Base-by-base conservation (phyloP, 1,140 invertebrate genomes). In the Bombus waltoni region DNA sequence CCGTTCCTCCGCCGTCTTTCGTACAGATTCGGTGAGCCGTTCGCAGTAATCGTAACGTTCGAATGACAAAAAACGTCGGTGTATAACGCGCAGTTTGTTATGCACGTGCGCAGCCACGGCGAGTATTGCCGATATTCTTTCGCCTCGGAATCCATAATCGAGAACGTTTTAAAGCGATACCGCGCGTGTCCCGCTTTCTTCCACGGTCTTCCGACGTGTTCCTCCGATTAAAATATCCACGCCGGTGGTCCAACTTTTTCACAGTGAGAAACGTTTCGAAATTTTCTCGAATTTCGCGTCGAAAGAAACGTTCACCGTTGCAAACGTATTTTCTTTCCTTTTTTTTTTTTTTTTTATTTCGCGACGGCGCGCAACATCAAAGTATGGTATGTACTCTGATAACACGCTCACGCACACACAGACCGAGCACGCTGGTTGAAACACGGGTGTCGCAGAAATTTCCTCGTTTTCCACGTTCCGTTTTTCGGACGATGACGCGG, bases 51-150 rank as follows among this genome's bases (percentile, higher is more conserved):
- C 88, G 72, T 89, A 87, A 57, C 88, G 66, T 77, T 65, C 42
- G 70, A 76, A 72, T 68, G 71, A 79, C 57, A 89, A 89, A 89
- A 89, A 66, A 2, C 32, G 68, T 73, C n/a, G 44, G 11, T 32
- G 65, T 62, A 87, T 84, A 83, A 87, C 81, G 57, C 72, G 74
- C 59, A 83, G 80, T 79, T 89, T 85, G 88, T 89, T 87, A 83
- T 83, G 88, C 88, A 89, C 88, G 88, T 81, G 84, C 88, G 81
- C 66, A 25, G 28, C 8, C 22, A 28, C 10, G 22, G 71, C 78
- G 25, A 65, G 53, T 53, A 59, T 47, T 5, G 28, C 65, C 66
- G 79, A 68, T 81, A 81, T 81, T 75, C 79, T 53, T 57, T 57
- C 77, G 10, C 18, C 8, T 40, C 22, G 42, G 10, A 53, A 75